phyloP scores from a whole-genome alignment of 2,888 invertebrate genomes.

The Dastarcus helophoroides region DNA sequence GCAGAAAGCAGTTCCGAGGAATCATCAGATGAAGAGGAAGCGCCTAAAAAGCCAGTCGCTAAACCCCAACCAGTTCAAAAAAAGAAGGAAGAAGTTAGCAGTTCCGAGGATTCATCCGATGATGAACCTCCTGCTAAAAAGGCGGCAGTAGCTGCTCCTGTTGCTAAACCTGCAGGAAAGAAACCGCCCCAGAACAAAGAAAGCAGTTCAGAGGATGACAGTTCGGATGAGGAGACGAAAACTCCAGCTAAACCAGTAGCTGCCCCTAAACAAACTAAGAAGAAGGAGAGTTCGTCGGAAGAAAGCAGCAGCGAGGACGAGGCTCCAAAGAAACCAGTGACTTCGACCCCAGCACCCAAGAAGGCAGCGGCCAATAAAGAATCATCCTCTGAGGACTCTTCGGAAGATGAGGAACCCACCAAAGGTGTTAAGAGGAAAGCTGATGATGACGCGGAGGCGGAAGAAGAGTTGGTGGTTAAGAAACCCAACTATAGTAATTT shows the following conservation, averaged over 20 bases:
- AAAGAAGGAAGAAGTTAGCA: constrained; percentile 14
- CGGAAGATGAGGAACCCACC: constrained; percentile 27
- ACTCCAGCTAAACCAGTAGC: constrained; percentile 16
- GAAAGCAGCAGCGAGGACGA: constrained; percentile 20
- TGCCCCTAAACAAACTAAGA: constrained; percentile 15
- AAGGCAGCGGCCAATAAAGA: constrained; percentile 20
- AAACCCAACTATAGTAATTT: constrained; percentile 58
- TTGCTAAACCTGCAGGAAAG: constrained; percentile 8
- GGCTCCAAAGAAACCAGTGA: constrained; percentile 17
- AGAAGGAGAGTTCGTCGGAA: constrained; percentile 21
- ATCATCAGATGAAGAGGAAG: constrained; percentile 25
- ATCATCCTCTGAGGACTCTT: constrained; percentile 18
- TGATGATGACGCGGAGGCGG: constrained; percentile 25
- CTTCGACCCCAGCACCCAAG: constrained; percentile 11
- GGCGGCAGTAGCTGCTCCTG: constrained; percentile 7
- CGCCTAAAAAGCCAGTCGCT: constrained; percentile 16
- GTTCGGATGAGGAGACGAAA: constrained; percentile 19
- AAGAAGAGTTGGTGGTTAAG: constrained; percentile 32
- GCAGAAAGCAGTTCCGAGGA: constrained; percentile 24
- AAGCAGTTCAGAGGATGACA: constrained; percentile 18
- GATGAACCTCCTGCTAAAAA: constrained; percentile 22
- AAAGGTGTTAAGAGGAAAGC: constrained; percentile 36
- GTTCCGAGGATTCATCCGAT: constrained; percentile 19
- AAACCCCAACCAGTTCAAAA: constrained; percentile 15
- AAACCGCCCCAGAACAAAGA: constrained; percentile 11